Evolutionary conservation across 1,140 invertebrate species (phyloP), one percentile per base, ranked within the genome.

Genomic region (Drosophila funebris): DNA sequence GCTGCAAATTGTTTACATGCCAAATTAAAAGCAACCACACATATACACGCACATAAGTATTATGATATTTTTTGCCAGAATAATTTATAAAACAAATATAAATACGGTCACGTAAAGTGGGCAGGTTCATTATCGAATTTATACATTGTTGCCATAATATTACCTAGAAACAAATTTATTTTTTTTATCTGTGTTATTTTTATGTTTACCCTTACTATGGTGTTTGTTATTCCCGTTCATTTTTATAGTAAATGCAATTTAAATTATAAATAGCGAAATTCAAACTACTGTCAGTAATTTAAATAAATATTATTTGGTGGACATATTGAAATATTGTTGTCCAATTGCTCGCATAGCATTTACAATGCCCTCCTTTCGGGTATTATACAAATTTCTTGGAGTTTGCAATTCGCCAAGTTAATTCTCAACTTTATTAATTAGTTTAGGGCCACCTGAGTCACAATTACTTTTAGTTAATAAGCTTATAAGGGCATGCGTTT

Each of bases 41-140:
- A 64, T 60, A 73, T 36, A 66, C 54, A 54, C 63, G 53, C 76
- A 63, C 60, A 48, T 29, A 76, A 70, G 60, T 41, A 58, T 37
- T 46, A 61, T 60, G 57, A 50, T 46, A 46, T 20, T 61, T 76
- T 56, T 79, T 76, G 39, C 29, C 57, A 68, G 61, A 73, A 62
- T 33, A 53, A 27, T 68, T 62, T 33, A 39, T 57, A 62, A 72
- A 58, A 75, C 52, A 68, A 61, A 85, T 64, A 72, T 62, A 60
- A 46, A 61, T 44, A 76, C 39, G 39, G 44, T 67, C 82, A 87
- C 78, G 78, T 81, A 75, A 33, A 56, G 66, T 29, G 57, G 57
- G 39, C 36, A 48, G 78, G 82, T 85, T 85, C 82, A 87, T 85
- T 85, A 85, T 87, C 82, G 60, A 31, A 44, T 69, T 87, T 66